phyloP scores from a whole-genome alignment of 2,113 vertebrate genomes.

The Rissa tridactyla region DNA sequence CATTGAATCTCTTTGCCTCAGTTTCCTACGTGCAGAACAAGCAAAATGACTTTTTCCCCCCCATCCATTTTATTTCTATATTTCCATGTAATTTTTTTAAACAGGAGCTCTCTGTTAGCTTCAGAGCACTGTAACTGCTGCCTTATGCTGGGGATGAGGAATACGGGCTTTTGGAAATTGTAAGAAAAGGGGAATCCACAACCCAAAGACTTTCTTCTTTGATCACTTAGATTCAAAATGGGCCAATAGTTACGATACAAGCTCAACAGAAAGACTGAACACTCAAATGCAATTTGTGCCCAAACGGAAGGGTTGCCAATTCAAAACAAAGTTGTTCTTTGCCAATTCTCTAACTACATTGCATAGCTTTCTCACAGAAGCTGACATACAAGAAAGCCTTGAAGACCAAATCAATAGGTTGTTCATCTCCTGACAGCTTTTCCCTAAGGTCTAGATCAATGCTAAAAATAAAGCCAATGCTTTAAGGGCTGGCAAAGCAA shows the following conservation, averaged over 20 bases:
- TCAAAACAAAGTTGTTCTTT: background rate
- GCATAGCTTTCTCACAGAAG: background rate
- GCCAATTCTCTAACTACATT: background rate
- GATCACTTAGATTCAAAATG: background rate
- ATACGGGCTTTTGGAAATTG: background rate
- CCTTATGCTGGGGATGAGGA: background rate
- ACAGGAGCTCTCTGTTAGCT: background rate
- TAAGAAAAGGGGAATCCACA: background rate
- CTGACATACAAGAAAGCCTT: background rate
- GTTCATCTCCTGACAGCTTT: background rate
- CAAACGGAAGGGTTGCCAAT: background rate
- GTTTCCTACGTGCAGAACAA: background rate
- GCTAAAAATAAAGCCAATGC: background rate
- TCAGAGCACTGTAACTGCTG: background rate
- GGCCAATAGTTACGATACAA: background rate
- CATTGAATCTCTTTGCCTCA: background rate
- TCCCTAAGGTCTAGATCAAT: background rate
- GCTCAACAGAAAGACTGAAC: background rate
- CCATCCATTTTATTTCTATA: background rate
- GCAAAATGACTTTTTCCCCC: background rate
- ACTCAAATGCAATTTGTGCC: accelerated
- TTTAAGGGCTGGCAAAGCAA: background rate
- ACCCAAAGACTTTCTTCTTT: background rate
- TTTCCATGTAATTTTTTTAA: background rate
- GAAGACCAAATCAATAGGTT: background rate